Evolutionary conservation across 2,797 vertebrate genomes (phyloP).

Genomic region (Acrossocheilus wenchowensis): DNA sequence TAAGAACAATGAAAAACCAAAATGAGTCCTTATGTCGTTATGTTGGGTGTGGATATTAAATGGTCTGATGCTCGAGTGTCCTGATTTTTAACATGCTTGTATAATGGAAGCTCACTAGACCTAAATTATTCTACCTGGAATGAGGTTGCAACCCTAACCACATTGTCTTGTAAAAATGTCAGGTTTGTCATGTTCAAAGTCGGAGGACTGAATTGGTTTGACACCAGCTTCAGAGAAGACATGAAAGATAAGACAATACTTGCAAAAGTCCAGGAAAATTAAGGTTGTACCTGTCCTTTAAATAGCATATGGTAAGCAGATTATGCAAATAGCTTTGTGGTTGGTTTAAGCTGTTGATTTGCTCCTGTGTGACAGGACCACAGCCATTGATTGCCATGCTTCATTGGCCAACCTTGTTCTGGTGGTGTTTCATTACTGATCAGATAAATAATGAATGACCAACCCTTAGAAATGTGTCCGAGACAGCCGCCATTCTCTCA

Average conservation of each 20-base stretch:
- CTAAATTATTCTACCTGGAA: constrained; percentile 31
- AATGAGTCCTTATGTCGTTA: background rate
- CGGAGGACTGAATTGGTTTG: constrained; percentile 8
- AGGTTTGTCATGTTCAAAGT: constrained; percentile 20
- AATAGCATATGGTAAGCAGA: constrained; percentile 14
- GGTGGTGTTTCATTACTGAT: constrained; percentile 50
- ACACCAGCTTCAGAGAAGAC: constrained; percentile 25
- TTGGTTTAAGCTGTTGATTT: constrained; percentile 24
- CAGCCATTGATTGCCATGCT: constrained; percentile 36
- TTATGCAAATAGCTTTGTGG: constrained; percentile 20
- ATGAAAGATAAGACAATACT: constrained; percentile 7
- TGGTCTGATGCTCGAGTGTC: background rate
- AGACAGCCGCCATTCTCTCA: constrained; percentile 24
- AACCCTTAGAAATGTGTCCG: background rate
- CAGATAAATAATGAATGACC: constrained; percentile 48
- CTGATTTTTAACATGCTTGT: constrained; percentile 32
- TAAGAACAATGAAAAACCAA: background rate
- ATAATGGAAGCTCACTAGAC: constrained; percentile 8
- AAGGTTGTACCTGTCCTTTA: constrained; percentile 30
- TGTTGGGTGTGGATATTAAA: constrained; percentile 1
- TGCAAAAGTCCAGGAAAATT: background rate
- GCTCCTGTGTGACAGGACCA: constrained; percentile 20
- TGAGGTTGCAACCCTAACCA: constrained; percentile 25
- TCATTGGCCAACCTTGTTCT: constrained; percentile 38
- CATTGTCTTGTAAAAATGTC: constrained; percentile 13